Percentiles rank a stretch among this genome's conserved stretches.
phyloP scores from a whole-genome alignment of 2,113 vertebrate genomes.

The Dolichotis patagonum region DNA sequence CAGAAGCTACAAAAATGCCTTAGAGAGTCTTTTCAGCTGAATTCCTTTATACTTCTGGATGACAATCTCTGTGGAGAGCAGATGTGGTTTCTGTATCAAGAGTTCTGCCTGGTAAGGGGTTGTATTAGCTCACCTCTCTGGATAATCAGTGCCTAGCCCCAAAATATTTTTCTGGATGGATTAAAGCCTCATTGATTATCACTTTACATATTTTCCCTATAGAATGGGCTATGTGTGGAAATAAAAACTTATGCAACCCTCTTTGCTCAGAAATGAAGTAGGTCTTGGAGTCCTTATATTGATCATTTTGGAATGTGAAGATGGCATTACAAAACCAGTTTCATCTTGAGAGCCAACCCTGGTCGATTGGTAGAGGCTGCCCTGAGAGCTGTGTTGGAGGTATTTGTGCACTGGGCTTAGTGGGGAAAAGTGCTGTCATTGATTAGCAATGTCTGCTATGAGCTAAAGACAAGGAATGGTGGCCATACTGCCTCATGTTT shows the following conservation, averaged over 20 bases:
- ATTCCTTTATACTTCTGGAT: not conserved
- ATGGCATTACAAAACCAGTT: slow-evolving; percentile 45
- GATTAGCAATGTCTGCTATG: slow-evolving; percentile 62
- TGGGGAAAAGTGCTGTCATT: not conserved
- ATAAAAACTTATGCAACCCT: slow-evolving; percentile 50
- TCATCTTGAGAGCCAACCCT: slow-evolving; percentile 40
- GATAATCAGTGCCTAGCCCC: slow-evolving; percentile 34
- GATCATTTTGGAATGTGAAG: slow-evolving; percentile 30
- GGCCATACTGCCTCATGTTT: not conserved
- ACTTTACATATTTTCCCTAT: slow-evolving; percentile 54
- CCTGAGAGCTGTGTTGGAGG: not conserved
- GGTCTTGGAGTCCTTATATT: not conserved
- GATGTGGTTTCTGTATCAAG: slow-evolving; percentile 11
- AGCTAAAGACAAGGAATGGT: not conserved
- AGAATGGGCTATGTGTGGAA: not conserved
- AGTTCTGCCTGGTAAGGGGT: slow-evolving; percentile 45
- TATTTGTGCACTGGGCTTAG: not conserved
- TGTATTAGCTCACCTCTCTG: slow-evolving; percentile 14
- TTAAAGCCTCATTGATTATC: slow-evolving; percentile 43
- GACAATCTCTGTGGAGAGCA: slow-evolving; percentile 42
- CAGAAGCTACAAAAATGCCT: not conserved
- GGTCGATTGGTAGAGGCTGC: slow-evolving; percentile 40
- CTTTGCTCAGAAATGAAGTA: slow-evolving; percentile 25
- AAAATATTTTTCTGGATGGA: slow-evolving; percentile 43
- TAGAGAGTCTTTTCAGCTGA: not conserved